These are phyloP conservation scores for Leucophora obtusa DNA, from an alignment of 2,888 invertebrate genomes.

Conservation along the genomic window DNA sequence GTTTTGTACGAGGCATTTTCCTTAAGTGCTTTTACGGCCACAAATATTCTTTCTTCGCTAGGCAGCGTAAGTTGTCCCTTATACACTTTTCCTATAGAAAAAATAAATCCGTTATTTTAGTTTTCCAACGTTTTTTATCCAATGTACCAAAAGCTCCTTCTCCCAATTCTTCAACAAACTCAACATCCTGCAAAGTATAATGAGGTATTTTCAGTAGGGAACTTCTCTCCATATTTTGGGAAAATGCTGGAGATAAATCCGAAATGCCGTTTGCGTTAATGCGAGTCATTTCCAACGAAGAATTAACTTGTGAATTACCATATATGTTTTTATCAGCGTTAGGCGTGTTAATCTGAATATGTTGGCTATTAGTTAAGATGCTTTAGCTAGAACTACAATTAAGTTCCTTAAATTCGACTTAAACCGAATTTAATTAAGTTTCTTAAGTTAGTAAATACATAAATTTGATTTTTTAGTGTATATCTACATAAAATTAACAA, in stretches of 20 bases:
- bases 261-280: slow-evolving; percentile 79
- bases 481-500: no score
- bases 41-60: slow-evolving; percentile 85
- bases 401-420: neutral
- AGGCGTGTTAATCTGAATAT: slow-evolving; percentile 82
- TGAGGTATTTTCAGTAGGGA: slow-evolving; percentile 85
- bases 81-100: slow-evolving; percentile 87
- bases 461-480: no score
- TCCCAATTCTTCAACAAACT: slow-evolving; percentile 93
- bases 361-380: neutral
- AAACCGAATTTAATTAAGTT: neutral
- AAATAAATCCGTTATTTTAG: neutral
- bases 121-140: neutral
- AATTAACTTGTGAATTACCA: slow-evolving; percentile 87
- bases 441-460: neutral
- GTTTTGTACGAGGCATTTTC: slow-evolving; percentile 95
- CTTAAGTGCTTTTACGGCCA: slow-evolving; percentile 96
- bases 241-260: slow-evolving; percentile 74
- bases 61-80: slow-evolving; percentile 91
- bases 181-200: slow-evolving; percentile 90
- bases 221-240: slow-evolving; percentile 78
- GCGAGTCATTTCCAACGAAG: slow-evolving; percentile 91
- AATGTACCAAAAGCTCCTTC: slow-evolving; percentile 94
- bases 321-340: slow-evolving; percentile 90
- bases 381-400: no score